phyloP scores from a whole-genome alignment of 2,797 vertebrate species.

The Phaenicophaeus curvirostris region DNA sequence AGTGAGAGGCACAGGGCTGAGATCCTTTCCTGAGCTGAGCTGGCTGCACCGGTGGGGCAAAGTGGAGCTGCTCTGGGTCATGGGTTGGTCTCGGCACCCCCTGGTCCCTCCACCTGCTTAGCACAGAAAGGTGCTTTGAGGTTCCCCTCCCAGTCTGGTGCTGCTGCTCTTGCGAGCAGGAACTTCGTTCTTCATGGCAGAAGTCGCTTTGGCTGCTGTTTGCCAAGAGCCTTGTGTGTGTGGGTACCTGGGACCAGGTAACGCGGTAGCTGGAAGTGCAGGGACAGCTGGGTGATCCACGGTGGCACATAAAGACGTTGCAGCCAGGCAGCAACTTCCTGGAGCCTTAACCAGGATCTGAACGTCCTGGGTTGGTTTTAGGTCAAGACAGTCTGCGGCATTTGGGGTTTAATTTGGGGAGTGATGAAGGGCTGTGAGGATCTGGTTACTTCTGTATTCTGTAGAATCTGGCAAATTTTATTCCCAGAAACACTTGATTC shows the following conservation, averaged over 20 bases:
- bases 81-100: rapidly evolving
- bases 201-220: neutral
- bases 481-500: neutral
- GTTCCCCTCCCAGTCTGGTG: rapidly evolving
- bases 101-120: neutral
- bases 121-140: rapidly evolving
- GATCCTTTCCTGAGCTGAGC: too few relatives aligned
- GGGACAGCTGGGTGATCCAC: rapidly evolving
- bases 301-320: rapidly evolving
- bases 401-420: neutral
- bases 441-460: neutral
- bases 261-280: neutral
- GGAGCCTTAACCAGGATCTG: neutral
- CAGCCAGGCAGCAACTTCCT: neutral
- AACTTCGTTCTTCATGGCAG: neutral
- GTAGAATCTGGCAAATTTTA: neutral
- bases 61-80: rapidly evolving
- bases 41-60: too few relatives aligned
- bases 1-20: neutral
- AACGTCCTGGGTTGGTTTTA: neutral
- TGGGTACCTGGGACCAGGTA: rapidly evolving
- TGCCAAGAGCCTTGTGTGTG: neutral
- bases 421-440: neutral
- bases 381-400: neutral
- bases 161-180: neutral